These are phyloP conservation scores for Philereme vetulata DNA, from an alignment of 2,888 invertebrate genomes.

Conservation along the genomic window DNA sequence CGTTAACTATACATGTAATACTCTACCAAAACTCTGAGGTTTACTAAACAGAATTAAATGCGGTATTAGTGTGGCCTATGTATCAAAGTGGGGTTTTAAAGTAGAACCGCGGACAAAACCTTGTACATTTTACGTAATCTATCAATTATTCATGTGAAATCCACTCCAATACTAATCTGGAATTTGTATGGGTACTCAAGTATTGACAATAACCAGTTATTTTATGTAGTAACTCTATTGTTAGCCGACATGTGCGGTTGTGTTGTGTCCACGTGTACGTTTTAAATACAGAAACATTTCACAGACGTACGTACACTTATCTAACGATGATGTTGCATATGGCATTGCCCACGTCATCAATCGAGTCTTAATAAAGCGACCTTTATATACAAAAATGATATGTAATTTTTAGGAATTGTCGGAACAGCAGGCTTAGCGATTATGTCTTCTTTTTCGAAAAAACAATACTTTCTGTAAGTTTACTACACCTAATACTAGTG, in stretches of 20 bases:
- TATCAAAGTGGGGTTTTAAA: too few species aligned
- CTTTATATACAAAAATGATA: background rate
- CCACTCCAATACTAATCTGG: background rate
- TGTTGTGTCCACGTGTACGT: slow-evolving; percentile 21
- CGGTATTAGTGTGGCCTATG: too few species aligned
- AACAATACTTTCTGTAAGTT: too few species aligned
- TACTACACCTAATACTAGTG: too few species aligned
- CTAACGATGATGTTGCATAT: slow-evolving; percentile 1
- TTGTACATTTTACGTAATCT: too few species aligned
- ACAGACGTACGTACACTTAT: slow-evolving; percentile 3
- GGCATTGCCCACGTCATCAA: slow-evolving; percentile 9
- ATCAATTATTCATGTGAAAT: background rate
- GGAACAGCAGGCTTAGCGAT: too few species aligned
- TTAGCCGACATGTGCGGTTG: slow-evolving; percentile 13
- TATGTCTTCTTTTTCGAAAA: too few species aligned
- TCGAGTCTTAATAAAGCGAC: background rate
- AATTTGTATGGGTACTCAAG: background rate
- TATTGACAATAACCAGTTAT: background rate
- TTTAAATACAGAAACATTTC: slow-evolving; percentile 11
- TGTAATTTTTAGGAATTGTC: background rate
- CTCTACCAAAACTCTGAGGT: too few species aligned
- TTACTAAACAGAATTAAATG: too few species aligned
- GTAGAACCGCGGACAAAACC: too few species aligned
- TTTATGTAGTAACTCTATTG: slow-evolving; percentile 21
- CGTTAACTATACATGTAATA: too few species aligned